These are phyloP conservation scores for Lasioglossum marginatum DNA, from an alignment of 2,888 invertebrate species.

Conservation along the genomic window DNA sequence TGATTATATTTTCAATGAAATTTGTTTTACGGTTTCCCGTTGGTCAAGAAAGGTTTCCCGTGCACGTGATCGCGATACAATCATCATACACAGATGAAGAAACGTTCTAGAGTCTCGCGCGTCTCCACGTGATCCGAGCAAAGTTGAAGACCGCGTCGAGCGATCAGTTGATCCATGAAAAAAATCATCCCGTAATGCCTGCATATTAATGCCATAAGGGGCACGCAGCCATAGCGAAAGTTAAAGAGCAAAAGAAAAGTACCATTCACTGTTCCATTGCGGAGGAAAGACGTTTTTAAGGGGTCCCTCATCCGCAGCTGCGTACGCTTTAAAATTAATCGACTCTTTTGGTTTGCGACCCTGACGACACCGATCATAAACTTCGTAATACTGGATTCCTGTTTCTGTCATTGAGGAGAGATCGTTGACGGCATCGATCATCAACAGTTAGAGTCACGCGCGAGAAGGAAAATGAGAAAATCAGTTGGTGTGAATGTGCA, in stretches of 20 bases:
- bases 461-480: not conserved
- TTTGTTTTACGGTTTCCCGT: not conserved
- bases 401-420: not conserved
- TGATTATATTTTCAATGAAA: not conserved
- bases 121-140: conserved; percentile 37
- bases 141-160: not conserved
- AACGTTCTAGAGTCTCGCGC: conserved; percentile 22
- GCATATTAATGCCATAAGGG: conserved; percentile 22
- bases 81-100: not conserved
- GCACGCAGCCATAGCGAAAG: not conserved
- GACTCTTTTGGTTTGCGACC: not conserved
- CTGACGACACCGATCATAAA: not conserved
- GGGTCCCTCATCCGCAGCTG: not conserved
- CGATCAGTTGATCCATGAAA: conserved; percentile 4
- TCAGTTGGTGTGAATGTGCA: not conserved
- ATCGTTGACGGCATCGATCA: not conserved
- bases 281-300: not conserved
- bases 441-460: not conserved
- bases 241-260: too few species aligned
- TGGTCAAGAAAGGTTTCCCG: too few species aligned
- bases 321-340: not conserved
- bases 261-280: not conserved
- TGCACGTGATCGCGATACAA: not conserved
- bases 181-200: not conserved
- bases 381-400: not conserved